Conservation (phyloP, 2,888 invertebrate species). For the Hipparchia semele region DNA sequence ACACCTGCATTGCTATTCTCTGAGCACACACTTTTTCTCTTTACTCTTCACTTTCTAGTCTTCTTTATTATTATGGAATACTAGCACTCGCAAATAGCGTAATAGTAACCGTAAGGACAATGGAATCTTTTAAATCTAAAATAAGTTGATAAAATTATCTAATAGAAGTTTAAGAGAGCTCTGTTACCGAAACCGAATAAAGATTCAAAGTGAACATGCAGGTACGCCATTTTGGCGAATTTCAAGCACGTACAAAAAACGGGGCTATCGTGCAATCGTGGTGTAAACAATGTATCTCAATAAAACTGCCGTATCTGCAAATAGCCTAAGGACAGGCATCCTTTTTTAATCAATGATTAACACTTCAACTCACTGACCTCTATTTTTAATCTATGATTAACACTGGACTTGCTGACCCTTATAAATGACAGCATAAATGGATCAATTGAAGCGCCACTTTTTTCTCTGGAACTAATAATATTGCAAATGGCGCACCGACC, state of each 20-base stretch:
- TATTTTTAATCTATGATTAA: no score
- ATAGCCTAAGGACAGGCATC: slow-evolving; percentile 14
- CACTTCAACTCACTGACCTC: neutral
- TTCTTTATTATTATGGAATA: no score
- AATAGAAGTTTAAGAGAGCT: neutral
- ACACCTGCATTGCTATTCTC: neutral
- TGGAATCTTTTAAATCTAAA: no score
- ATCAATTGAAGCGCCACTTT: no score
- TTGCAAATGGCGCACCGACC: no score
- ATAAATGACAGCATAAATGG: no score
- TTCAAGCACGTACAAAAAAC: neutral
- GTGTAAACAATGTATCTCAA: neutral
- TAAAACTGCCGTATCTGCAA: slow-evolving; percentile 4
- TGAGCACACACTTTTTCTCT: neutral
- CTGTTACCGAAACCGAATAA: neutral
- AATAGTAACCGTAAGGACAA: no score
- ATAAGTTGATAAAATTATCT: no score
- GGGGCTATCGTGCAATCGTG: neutral
- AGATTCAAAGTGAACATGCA: neutral
- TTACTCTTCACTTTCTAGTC: neutral
- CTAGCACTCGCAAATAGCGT: no score
- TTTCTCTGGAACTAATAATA: no score
- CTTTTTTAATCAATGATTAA: slow-evolving; percentile 10
- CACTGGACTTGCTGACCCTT: no score
- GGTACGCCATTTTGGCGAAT: neutral